These are phyloP conservation scores for Crotophaga sulcirostris DNA, from an alignment of 2,113 vertebrate species.

Conservation along the genomic window DNA sequence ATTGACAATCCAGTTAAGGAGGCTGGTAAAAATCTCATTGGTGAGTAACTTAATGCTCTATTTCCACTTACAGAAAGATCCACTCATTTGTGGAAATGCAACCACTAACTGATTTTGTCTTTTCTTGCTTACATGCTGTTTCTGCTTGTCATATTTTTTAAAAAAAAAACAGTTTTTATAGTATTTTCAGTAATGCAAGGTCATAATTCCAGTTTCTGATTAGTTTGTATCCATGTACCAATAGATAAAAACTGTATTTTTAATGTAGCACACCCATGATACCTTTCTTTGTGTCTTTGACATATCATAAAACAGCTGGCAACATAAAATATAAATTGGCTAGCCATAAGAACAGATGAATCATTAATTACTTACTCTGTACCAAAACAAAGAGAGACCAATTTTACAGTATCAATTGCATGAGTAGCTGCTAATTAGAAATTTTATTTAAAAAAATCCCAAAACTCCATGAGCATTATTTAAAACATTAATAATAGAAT, in stretches of 20 bases:
- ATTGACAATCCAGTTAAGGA: neutral
- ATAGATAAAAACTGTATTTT: neutral
- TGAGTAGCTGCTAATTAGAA: neutral
- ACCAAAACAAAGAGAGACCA: conserved; percentile 14
- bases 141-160: neutral
- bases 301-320: conserved; percentile 55
- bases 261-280: neutral
- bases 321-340: conserved; percentile 60
- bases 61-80: neutral
- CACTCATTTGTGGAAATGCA: neutral
- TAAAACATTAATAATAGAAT: neutral
- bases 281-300: neutral
- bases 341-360: conserved; percentile 42
- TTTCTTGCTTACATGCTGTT: neutral
- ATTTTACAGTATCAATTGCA: neutral
- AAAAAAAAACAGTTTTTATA: neutral
- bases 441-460: neutral
- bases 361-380: conserved; percentile 50
- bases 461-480: neutral
- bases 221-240: conserved; percentile 1
- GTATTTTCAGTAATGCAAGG: conserved; percentile 7
- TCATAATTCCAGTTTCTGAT: conserved; percentile 25
- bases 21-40: neutral
- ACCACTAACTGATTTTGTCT: neutral
- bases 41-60: neutral